Evolutionary conservation across 2,113 vertebrate genomes (phyloP).

Genomic region (Misgurnus mizolepis): DNA sequence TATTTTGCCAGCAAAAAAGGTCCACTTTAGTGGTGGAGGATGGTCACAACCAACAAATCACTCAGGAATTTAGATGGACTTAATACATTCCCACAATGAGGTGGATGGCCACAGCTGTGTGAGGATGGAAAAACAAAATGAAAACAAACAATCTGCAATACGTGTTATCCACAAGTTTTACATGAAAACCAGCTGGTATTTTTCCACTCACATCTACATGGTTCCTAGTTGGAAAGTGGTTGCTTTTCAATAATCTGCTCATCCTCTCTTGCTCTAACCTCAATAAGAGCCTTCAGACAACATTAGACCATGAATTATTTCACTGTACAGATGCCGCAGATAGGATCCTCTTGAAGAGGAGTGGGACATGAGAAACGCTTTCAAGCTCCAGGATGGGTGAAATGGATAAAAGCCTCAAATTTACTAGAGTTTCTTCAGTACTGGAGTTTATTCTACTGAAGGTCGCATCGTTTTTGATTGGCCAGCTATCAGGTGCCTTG

Average conservation of each 20-base stretch:
- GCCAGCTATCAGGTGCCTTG: too few species aligned
- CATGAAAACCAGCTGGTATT: slow-evolving; percentile 20
- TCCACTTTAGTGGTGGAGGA: background rate
- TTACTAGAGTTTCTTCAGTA: too few species aligned
- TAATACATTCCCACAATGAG: slow-evolving; percentile 6
- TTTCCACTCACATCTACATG: slow-evolving; percentile 17
- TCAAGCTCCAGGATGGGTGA: background rate
- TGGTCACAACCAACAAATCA: background rate
- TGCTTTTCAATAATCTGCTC: background rate
- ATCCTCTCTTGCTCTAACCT: background rate
- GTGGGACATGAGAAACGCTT: background rate
- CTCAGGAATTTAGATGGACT: background rate
- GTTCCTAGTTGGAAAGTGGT: background rate
- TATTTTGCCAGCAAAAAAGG: background rate
- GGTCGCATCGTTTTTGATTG: too few species aligned
- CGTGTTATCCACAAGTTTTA: slow-evolving; percentile 14
- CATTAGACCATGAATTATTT: background rate
- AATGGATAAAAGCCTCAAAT: background rate
- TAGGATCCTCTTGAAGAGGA: background rate
- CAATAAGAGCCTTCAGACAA: slow-evolving; percentile 7
- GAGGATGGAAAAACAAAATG: background rate
- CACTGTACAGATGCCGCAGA: background rate
- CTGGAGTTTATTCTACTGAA: too few species aligned
- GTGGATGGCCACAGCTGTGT: slow-evolving; percentile 12
- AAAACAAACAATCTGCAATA: slow-evolving; percentile 25